Evolutionary conservation across 1,140 invertebrate species (phyloP).

Genomic region (Armadillidium nasatum): DNA sequence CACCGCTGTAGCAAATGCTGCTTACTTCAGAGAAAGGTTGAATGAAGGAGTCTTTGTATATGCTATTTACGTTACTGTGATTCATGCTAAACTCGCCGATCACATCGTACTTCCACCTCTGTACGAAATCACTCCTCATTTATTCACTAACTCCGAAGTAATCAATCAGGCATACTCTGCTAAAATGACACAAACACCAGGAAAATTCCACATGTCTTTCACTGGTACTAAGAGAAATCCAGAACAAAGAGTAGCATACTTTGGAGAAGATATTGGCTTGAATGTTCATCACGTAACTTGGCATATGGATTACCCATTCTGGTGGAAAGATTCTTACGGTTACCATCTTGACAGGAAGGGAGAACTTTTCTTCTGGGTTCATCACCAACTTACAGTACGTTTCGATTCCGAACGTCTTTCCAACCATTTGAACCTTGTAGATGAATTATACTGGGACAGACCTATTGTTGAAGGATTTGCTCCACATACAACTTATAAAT

Average conservation of each 20-base stretch:
- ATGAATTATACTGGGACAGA: slow-evolving; percentile 50
- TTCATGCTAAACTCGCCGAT: slow-evolving; percentile 38
- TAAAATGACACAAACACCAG: slow-evolving; percentile 49
- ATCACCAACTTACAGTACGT: slow-evolving; percentile 54
- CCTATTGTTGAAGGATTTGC: slow-evolving; percentile 57
- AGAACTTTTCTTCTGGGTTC: slow-evolving; percentile 53
- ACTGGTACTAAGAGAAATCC: slow-evolving; percentile 44
- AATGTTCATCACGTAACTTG: slow-evolving; percentile 62
- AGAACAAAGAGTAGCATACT: slow-evolving; percentile 56
- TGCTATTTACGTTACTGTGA: slow-evolving; percentile 39
- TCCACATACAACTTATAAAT: slow-evolving; percentile 57
- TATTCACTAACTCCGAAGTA: slow-evolving; percentile 50
- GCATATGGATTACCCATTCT: slow-evolving; percentile 55
- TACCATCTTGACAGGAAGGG: slow-evolving; percentile 45
- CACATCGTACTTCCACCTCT: slow-evolving; percentile 57
- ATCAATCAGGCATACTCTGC: slow-evolving; percentile 47
- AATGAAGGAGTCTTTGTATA: slow-evolving; percentile 47
- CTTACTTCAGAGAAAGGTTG: slow-evolving; percentile 39
- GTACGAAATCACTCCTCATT: slow-evolving; percentile 61
- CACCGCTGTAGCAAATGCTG: slow-evolving; percentile 27
- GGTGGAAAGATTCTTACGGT: slow-evolving; percentile 50
- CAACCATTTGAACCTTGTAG: slow-evolving; percentile 52
- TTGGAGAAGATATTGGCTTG: slow-evolving; percentile 65
- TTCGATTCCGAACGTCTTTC: slow-evolving; percentile 55
- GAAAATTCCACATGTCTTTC: slow-evolving; percentile 28